Percentiles rank a stretch among this genome's conserved stretches.
Evolutionary conservation across 2,888 invertebrate genomes (phyloP).

Genomic region (Dione vanillae): DNA sequence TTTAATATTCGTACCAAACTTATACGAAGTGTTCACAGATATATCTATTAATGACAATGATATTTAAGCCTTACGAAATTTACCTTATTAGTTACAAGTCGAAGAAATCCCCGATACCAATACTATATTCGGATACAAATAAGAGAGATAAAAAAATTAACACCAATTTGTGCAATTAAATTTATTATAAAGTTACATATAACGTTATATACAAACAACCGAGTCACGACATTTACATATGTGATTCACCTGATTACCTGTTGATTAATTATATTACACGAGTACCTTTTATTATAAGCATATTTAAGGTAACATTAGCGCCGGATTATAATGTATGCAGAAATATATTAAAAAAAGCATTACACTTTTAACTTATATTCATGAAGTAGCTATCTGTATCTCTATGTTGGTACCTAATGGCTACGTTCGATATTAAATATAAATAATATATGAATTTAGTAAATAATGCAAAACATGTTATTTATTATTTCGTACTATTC

Average conservation of each 20-base stretch:
- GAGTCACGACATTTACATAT: slow-evolving; percentile 42
- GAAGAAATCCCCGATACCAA: too few relatives aligned
- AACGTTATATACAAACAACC: slow-evolving; percentile 42
- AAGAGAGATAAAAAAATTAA: background rate
- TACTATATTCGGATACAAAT: background rate
- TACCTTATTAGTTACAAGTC: too few relatives aligned
- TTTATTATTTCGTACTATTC: slow-evolving; percentile 10
- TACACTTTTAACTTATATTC: background rate
- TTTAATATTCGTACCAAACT: too few relatives aligned
- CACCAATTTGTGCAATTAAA: slow-evolving; percentile 33
- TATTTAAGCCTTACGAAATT: too few relatives aligned
- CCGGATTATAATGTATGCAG: slow-evolving; percentile 56
- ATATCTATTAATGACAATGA: too few relatives aligned
- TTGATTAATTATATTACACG: slow-evolving; percentile 56
- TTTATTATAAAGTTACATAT: slow-evolving; percentile 41
- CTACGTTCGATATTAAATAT: background rate
- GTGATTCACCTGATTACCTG: slow-evolving; percentile 19
- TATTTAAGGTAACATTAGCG: slow-evolving; percentile 82
- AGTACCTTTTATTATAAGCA: slow-evolving; percentile 64
- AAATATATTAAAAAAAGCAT: slow-evolving; percentile 37
- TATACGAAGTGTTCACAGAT: too few relatives aligned
- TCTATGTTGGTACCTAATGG: background rate
- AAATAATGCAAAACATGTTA: slow-evolving; percentile 5
- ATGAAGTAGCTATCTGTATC: slow-evolving; percentile 6
- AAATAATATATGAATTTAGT: background rate